A percentile compares a stretch with the other conserved stretches of the same genome.
Conservation (phyloP, 2,797 vertebrate species). For the Oryzias dopingdopingensis region DNA sequence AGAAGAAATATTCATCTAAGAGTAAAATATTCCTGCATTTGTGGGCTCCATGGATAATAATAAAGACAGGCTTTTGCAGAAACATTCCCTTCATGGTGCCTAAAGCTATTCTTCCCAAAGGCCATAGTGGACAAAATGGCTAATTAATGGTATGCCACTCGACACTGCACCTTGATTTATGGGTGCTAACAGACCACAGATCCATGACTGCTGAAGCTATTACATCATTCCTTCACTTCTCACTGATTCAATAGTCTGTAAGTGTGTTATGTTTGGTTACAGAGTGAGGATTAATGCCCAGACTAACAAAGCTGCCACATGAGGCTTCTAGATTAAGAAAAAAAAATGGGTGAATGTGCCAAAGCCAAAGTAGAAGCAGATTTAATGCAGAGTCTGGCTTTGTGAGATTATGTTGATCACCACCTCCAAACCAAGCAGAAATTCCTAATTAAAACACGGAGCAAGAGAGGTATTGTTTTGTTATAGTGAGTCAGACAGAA, state of each 20-base stretch:
- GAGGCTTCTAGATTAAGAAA: conserved; percentile 9
- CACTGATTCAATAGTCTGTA: conserved; percentile 30
- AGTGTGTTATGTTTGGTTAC: conserved; percentile 33
- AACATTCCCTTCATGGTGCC: conserved; percentile 43
- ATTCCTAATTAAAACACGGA: conserved; percentile 10
- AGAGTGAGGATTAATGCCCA: conserved; percentile 10
- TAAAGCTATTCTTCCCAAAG: conserved; percentile 47
- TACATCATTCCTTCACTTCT: conserved; percentile 48
- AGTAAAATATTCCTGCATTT: conserved; percentile 49
- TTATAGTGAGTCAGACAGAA: conserved; percentile 15
- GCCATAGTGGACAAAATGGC: conserved; percentile 49
- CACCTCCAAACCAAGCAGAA: conserved; percentile 4
- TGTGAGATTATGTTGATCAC: conserved; percentile 24
- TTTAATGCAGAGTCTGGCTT: conserved; percentile 48
- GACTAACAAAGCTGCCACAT: conserved; percentile 16
- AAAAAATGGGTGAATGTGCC: conserved; percentile 15
- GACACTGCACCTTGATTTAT: conserved; percentile 55
- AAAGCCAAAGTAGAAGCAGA: conserved; percentile 32
- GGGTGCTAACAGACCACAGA: conserved; percentile 48
- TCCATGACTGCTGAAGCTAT: conserved; percentile 38
- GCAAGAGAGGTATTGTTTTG: conserved; percentile 20
- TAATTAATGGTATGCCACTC: conserved; percentile 60
- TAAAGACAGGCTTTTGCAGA: conserved; percentile 22
- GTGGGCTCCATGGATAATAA: conserved; percentile 49
- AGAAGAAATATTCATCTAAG: conserved; percentile 24